These are phyloP conservation scores for Iselma pallidipennis DNA, from an alignment of 2,888 invertebrate species.

Conservation along the genomic window DNA sequence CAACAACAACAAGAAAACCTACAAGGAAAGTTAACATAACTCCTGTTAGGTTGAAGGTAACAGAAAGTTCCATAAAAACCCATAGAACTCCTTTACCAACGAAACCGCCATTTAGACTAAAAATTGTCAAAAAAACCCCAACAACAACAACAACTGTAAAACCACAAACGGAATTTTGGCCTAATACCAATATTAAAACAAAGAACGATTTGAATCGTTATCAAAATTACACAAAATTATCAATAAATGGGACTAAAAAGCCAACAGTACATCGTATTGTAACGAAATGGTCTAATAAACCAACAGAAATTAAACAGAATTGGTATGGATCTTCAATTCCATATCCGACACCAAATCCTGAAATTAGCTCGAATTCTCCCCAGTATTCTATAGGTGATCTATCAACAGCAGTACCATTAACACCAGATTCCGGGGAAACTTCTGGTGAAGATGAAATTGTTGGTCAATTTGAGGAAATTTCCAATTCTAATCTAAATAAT, in stretches of 20 bases:
- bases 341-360: conserved; percentile 46
- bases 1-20: background rate
- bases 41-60: background rate
- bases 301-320: conserved; percentile 57
- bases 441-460: background rate
- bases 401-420: conserved; percentile 2
- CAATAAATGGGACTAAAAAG: conserved; percentile 14
- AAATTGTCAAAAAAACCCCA: conserved; percentile 7
- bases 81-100: background rate
- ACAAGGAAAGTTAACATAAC: background rate
- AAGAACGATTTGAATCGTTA: conserved; percentile 28
- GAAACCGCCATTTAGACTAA: conserved; percentile 16
- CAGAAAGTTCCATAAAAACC: background rate
- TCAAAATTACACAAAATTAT: background rate
- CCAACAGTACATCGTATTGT: conserved; percentile 51
- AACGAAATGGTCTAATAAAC: conserved; percentile 61
- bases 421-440: conserved; percentile 13
- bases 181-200: conserved; percentile 27
- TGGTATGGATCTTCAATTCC: conserved; percentile 52
- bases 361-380: conserved; percentile 49
- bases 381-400: conserved; percentile 38
- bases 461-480: background rate
- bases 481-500: conserved; percentile 24
- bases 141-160: conserved; percentile 11
- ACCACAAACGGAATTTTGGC: conserved; percentile 29